Conservation (phyloP, 2,888 invertebrate genomes). For the Taenaris catops region DNA sequence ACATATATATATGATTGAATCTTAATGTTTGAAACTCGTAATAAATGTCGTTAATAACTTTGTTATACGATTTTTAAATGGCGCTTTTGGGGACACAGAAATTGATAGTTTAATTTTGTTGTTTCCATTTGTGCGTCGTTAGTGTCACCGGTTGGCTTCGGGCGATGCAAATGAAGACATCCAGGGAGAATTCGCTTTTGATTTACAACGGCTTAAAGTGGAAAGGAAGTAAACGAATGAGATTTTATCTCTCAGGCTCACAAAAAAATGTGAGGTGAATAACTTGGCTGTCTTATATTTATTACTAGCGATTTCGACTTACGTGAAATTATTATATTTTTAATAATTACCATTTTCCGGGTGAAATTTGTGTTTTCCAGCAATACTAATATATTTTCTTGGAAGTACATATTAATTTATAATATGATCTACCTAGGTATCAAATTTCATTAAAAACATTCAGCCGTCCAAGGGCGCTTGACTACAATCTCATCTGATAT, state of each 20-base stretch:
- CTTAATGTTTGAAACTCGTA: conserved; percentile 26
- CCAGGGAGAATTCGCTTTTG: conserved; percentile 53
- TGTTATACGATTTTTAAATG: conserved; percentile 45
- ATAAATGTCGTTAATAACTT: conserved; percentile 43
- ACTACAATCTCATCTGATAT: too few species aligned
- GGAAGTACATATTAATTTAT: too few species aligned
- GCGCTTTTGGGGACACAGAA: conserved; percentile 54
- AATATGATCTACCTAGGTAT: too few species aligned
- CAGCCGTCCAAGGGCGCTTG: too few species aligned
- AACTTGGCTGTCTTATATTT: too few species aligned
- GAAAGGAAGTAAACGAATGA: conserved; percentile 21
- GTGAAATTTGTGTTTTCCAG: too few species aligned
- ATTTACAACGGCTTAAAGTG: conserved; percentile 58
- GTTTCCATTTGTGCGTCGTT: conserved; percentile 66
- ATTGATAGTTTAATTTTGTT: conserved; percentile 67
- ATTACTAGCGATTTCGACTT: too few species aligned
- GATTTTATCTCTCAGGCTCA: conserved; percentile 18
- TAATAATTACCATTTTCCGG: too few species aligned
- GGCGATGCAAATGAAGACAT: conserved; percentile 73
- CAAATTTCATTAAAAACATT: too few species aligned
- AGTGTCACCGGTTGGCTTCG: conserved; percentile 55
- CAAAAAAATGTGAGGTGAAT: too few species aligned
- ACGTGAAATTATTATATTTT: too few species aligned
- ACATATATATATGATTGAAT: conserved; percentile 24
- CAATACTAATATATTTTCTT: too few species aligned